A percentile compares a stretch with the other conserved stretches of the same genome.
These are phyloP conservation scores for Cavia porcellus DNA, from an alignment of 2,113 vertebrate species.

Conservation along the genomic window DNA sequence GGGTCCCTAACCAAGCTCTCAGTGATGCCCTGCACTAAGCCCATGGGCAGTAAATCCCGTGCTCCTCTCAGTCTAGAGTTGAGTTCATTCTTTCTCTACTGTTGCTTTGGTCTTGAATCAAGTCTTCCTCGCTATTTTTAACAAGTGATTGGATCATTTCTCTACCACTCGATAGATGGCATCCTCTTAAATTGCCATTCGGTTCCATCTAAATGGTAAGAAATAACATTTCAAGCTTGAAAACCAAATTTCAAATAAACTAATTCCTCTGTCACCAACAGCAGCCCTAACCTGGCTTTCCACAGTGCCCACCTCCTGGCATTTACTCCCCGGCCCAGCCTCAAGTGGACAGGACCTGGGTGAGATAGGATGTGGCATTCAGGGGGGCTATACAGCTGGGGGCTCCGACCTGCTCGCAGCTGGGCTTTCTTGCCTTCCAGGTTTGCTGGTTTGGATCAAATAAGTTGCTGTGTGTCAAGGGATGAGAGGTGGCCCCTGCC, in stretches of 20 bases:
- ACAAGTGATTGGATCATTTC: not conserved
- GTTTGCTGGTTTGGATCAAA: not conserved
- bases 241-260: conserved; percentile 33
- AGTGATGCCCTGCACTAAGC: not conserved
- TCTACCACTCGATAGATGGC: not conserved
- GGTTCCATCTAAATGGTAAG: not conserved
- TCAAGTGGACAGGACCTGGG: not conserved
- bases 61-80: not conserved
- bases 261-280: not conserved
- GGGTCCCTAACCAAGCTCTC: not conserved
- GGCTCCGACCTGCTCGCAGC: not conserved
- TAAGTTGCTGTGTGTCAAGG: not conserved
- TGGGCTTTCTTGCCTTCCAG: not conserved
- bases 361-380: not conserved
- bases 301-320: not conserved
- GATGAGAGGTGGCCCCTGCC: not conserved
- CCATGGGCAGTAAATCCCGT: not conserved
- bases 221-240: not conserved
- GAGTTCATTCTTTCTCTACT: not conserved
- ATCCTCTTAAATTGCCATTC: not conserved
- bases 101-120: not conserved
- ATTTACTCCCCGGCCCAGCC: not conserved
- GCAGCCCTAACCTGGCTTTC: not conserved
- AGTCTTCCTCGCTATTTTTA: not conserved
- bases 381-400: not conserved